Evolutionary conservation across 1,140 invertebrate genomes (phyloP).

Genomic region (Lordiphosa clarofinis): DNA sequence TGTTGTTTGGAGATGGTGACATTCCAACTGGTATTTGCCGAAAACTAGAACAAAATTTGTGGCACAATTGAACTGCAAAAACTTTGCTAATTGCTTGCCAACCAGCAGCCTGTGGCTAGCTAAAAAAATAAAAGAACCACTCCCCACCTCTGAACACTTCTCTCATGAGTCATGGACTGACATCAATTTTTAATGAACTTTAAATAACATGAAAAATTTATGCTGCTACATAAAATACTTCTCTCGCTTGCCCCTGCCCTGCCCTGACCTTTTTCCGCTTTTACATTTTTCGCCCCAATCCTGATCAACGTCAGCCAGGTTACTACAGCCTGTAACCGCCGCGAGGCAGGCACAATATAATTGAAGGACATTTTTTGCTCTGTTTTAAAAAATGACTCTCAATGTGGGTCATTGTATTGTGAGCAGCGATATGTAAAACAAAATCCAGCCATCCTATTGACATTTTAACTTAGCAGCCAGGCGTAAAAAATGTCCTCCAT

Average conservation of each 20-base stretch:
- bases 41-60: constrained; percentile 22
- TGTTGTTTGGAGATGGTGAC: constrained; percentile 14
- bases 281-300: constrained; percentile 15
- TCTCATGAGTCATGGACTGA: constrained; percentile 17
- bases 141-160: neutral
- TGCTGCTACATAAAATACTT: constrained; percentile 39
- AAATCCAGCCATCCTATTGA: constrained; percentile 45
- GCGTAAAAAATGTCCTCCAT: constrained; percentile 1
- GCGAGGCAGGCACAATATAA: constrained; percentile 26
- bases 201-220: constrained; percentile 63
- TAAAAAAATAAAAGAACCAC: constrained; percentile 12
- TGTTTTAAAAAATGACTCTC: constrained; percentile 11
- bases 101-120: constrained; percentile 1
- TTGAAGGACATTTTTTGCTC: constrained; percentile 30
- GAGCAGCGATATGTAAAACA: constrained; percentile 16
- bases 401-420: constrained; percentile 37
- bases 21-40: constrained; percentile 19
- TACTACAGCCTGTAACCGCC: constrained; percentile 2
- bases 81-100: constrained; percentile 43
- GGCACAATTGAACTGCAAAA: constrained; percentile 33
- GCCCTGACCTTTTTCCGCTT: constrained; percentile 14
- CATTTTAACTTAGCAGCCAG: constrained; percentile 32
- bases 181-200: constrained; percentile 61
- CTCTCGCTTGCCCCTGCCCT: neutral
- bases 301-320: constrained; percentile 27